Evolutionary conservation across 2,888 invertebrate genomes (phyloP), one percentile per base, ranked within the genome.

Genomic region (Sialis lutaria): DNA sequence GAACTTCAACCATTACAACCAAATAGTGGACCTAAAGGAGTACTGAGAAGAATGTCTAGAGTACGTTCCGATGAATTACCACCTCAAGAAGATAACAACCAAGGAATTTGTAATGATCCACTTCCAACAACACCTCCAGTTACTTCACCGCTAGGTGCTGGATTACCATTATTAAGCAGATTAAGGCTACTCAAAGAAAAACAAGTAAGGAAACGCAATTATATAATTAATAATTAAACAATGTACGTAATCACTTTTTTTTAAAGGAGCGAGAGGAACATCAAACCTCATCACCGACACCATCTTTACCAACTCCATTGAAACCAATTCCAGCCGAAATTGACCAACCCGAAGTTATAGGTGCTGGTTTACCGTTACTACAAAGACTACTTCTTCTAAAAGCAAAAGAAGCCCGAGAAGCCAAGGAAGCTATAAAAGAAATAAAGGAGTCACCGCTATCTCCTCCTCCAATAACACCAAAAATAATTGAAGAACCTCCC

Each of bases 131-230:
- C 55, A 1, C 75, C 73, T 48, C 78, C 78, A 55, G 69, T 74
- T 41, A 70, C 74, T 47, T 84, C 84, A 45, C 84, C 86, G 0
- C 74, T 89, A 50, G 89, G 89, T 39, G 89, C 88, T 5, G 90
- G 90, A 1, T 65, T 89, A 46, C 90, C 89, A 0, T 64, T 90
- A 31, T 65, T 90, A 6, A 79, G 85, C 40, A 69, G 89, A 48
- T 66, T 90, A 45, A 79, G 85, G 57, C 67, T 89, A 40, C 71
- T 90, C 0, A 88, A 87, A 63, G 88, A 90, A 61, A 88, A 87
- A 63, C 87, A 89, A 67, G 82, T 81, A 44, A 12, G n/a, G 40
- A 44, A 44, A 48, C 48, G 34, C 40, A 32, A 37, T 5, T 10
- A 45, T 48, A 32, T 35, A 30, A 40, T 9, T 7, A 30, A 30